phyloP scores from a whole-genome alignment of 2,888 invertebrate species.

The Eupithecia exiguata region DNA sequence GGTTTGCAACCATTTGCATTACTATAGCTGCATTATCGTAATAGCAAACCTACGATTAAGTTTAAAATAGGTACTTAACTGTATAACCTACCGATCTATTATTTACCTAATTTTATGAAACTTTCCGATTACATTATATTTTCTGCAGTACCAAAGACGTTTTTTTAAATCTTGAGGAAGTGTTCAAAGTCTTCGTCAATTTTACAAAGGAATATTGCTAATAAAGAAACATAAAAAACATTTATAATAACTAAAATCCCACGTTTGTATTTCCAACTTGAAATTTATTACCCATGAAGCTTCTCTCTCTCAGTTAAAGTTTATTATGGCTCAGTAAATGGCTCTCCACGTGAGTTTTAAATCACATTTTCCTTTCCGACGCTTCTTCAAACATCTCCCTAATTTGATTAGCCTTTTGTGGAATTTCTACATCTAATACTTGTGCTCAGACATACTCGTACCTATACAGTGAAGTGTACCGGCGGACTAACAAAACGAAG shows the following conservation, averaged over 20 bases:
- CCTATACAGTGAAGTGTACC: constrained; percentile 11
- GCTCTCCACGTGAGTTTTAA: not conserved
- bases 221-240: too few species aligned
- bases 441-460: not conserved
- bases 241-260: not conserved
- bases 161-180: too few species aligned
- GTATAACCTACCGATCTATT: too few species aligned
- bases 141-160: not conserved
- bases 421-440: not conserved
- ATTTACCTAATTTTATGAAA: not conserved
- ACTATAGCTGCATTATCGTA: not conserved
- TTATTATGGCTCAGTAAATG: not conserved
- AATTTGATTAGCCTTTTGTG: not conserved
- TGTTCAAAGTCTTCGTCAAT: too few species aligned
- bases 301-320: not conserved
- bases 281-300: not conserved
- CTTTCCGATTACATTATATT: not conserved
- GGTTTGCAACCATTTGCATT: too few species aligned
- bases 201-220: too few species aligned
- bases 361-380: not conserved
- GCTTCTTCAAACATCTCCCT: not conserved
- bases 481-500: constrained; percentile 22
- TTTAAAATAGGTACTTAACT: too few species aligned
- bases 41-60: too few species aligned
- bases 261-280: not conserved